Evolutionary conservation across 2,113 vertebrate species (phyloP).

Genomic region (Argyrosomus japonicus): DNA sequence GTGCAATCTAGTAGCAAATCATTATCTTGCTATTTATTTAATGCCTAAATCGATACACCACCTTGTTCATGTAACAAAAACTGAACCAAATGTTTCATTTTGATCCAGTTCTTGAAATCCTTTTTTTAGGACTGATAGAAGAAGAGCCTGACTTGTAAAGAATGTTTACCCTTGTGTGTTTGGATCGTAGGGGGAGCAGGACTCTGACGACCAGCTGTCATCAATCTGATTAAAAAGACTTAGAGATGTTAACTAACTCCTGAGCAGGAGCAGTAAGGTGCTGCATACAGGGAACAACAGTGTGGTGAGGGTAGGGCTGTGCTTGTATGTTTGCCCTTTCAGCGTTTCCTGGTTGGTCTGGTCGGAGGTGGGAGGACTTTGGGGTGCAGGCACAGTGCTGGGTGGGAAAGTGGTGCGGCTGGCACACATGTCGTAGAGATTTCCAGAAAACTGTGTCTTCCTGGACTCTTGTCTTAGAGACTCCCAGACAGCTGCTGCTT

Average conservation of each 20-base stretch:
- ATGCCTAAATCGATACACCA: not conserved
- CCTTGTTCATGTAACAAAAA: not conserved
- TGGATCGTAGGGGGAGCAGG: not conserved
- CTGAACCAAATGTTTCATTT: slow-evolving; percentile 15
- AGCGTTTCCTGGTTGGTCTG: slow-evolving; percentile 93
- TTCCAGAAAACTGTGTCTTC: slow-evolving; percentile 91
- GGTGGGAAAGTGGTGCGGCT: slow-evolving; percentile 79
- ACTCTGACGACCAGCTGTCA: not conserved
- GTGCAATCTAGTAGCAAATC: not conserved
- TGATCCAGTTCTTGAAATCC: slow-evolving; percentile 20
- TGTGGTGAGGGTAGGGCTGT: slow-evolving; percentile 27
- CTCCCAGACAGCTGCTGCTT: slow-evolving; percentile 92
- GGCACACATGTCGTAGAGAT: slow-evolving; percentile 91
- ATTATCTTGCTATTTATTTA: not conserved
- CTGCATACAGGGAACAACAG: slow-evolving; percentile 67
- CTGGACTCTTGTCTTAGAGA: slow-evolving; percentile 92
- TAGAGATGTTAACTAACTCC: slow-evolving; percentile 56
- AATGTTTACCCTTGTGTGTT: slow-evolving; percentile 6
- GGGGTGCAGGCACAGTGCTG: slow-evolving; percentile 66
- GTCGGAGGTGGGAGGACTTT: slow-evolving; percentile 69
- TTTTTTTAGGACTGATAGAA: slow-evolving; percentile 7
- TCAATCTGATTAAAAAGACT: slow-evolving; percentile 5
- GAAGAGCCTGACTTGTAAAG: slow-evolving; percentile 6
- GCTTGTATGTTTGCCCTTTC: slow-evolving; percentile 71
- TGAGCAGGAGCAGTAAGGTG: slow-evolving; percentile 62